Percentiles rank a stretch among this genome's conserved stretches.
These are phyloP conservation scores for Liparis tanakae DNA, from an alignment of 2,797 vertebrate species.

Conservation along the genomic window DNA sequence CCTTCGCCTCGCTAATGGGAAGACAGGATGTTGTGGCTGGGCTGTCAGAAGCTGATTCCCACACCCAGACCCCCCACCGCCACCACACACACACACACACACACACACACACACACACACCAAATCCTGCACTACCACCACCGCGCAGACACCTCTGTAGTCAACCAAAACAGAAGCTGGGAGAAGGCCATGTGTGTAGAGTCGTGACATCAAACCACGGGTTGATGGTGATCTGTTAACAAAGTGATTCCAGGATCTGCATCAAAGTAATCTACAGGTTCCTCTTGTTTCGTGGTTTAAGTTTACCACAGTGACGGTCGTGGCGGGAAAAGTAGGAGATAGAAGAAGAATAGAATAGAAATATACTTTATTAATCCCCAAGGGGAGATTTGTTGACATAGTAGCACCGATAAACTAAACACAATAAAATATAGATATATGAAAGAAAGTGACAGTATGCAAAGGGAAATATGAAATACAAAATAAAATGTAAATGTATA, in stretches of 20 bases:
- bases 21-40: slow-evolving; percentile 62
- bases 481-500: too few species aligned
- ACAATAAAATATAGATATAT: too few species aligned
- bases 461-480: too few species aligned
- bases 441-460: too few species aligned
- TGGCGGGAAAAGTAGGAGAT: background rate
- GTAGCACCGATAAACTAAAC: too few species aligned
- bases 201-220: background rate
- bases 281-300: background rate
- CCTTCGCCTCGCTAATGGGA: slow-evolving; percentile 77
- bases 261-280: background rate
- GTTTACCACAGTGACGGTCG: background rate
- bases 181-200: slow-evolving; percentile 2
- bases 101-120: slow-evolving; percentile 8
- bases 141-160: slow-evolving; percentile 18
- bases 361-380: too few species aligned
- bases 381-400: too few species aligned
- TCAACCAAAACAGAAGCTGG: slow-evolving; percentile 23
- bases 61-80: slow-evolving; percentile 38
- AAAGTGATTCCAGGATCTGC: background rate
- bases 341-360: too few species aligned
- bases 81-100: background rate
- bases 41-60: slow-evolving; percentile 69
- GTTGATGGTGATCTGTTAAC: background rate
- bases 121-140: slow-evolving; percentile 4